A percentile compares a stretch with the other conserved stretches of the same genome.
phyloP scores from a whole-genome alignment of 2,797 vertebrate genomes.

The Streptopelia turtur region DNA sequence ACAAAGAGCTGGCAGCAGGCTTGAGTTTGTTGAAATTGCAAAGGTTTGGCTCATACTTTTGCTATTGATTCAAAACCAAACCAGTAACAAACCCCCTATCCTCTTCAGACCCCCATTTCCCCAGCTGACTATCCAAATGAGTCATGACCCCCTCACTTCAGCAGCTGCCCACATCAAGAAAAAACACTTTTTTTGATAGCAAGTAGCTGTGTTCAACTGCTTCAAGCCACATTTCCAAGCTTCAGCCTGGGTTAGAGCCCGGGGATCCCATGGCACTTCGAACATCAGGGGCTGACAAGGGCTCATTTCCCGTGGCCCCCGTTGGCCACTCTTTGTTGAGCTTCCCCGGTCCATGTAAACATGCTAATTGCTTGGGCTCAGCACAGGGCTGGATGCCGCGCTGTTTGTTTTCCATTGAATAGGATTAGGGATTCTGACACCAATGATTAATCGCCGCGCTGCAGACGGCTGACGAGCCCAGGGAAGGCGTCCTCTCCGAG shows the following conservation, averaged over 20 bases:
- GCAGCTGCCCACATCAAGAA: not conserved
- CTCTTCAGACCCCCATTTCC: not conserved
- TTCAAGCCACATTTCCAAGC: not conserved
- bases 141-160: not conserved
- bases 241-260: constrained; percentile 9
- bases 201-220: not conserved
- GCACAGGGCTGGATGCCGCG: constrained; percentile 85
- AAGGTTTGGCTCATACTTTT: not conserved
- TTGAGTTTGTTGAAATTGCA: not conserved
- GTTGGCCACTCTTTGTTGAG: constrained; percentile 77
- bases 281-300: constrained; percentile 55
- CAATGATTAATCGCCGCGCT: constrained; percentile 94
- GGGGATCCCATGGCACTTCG: not conserved
- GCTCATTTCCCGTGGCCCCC: constrained; percentile 63
- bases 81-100: not conserved
- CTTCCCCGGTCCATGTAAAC: constrained; percentile 72
- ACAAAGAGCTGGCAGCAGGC: not conserved
- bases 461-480: constrained; percentile 91
- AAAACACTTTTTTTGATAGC: not conserved
- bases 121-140: not conserved
- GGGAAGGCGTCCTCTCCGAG: constrained; percentile 89
- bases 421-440: constrained; percentile 95
- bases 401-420: constrained; percentile 94
- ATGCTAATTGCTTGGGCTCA: constrained; percentile 76
- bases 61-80: not conserved